phyloP scores from a whole-genome alignment of 92 coral and sea anemone genomes.

The Chrysogorgia sp. region DNA sequence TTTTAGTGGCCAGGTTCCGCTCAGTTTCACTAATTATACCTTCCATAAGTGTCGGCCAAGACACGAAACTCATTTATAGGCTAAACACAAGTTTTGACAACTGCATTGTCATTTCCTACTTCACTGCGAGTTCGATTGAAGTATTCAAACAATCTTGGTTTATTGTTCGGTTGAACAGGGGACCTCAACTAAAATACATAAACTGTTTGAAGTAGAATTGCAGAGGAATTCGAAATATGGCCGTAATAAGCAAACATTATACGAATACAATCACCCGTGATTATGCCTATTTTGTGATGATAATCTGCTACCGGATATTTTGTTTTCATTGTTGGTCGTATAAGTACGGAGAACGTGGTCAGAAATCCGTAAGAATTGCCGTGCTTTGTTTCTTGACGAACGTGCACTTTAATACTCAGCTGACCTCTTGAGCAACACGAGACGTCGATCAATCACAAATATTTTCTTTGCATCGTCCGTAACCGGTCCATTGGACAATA shows the following conservation, averaged over 20 bases:
- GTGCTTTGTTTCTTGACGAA: background rate
- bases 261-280: constrained; percentile 53
- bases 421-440: background rate
- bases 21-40: constrained; percentile 40
- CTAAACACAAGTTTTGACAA: background rate
- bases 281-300: constrained; percentile 49
- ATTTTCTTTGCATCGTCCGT: background rate
- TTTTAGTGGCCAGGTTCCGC: constrained; percentile 45
- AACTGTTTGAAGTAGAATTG: constrained; percentile 45
- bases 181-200: constrained; percentile 41
- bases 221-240: constrained; percentile 38
- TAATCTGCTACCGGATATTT: constrained; percentile 55
- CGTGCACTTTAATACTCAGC: background rate
- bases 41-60: constrained; percentile 12
- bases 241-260: constrained; percentile 47
- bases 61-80: constrained; percentile 9
- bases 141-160: constrained; percentile 37
- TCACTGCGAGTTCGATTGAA: constrained; percentile 26
- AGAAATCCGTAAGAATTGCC: constrained; percentile 39
- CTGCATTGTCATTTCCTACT: background rate
- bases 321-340: constrained; percentile 37
- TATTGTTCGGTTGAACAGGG: constrained; percentile 36
- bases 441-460: constrained; percentile 18
- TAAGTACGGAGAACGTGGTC: constrained; percentile 36
- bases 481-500: constrained; percentile 37